Conservation (phyloP, 2,113 vertebrate genomes). For the Forbesichthys agassizii region DNA sequence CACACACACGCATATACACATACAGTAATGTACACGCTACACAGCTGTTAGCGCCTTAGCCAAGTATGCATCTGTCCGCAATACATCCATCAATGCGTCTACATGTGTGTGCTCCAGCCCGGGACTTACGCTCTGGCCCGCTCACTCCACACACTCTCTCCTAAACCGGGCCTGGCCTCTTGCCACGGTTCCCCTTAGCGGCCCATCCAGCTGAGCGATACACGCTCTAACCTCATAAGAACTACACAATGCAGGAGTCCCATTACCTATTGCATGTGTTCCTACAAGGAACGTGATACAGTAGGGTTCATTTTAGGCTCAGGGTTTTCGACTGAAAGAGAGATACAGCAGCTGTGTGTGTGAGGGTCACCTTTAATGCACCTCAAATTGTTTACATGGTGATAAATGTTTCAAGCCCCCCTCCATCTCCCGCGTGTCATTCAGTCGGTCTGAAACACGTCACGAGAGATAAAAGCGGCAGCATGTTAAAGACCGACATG, state of each 20-base stretch:
- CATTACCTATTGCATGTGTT: conserved; percentile 56
- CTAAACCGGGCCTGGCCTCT: conserved; percentile 44
- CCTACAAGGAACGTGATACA: conserved; percentile 48
- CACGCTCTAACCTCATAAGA: conserved; percentile 51
- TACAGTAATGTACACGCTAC: conserved; percentile 14
- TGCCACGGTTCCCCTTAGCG: conserved; percentile 39
- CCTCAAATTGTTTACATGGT: conserved; percentile 36
- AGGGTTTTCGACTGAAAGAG: conserved; percentile 44
- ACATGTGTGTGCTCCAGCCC: conserved; percentile 70
- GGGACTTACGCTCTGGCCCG: conserved; percentile 44
- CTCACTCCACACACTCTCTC: conserved; percentile 56
- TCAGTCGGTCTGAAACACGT: conserved; percentile 34
- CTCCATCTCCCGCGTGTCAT: background rate
- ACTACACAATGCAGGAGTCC: conserved; percentile 22
- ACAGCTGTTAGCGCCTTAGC: conserved; percentile 62
- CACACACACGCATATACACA: conserved; percentile 39
- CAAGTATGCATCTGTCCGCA: conserved; percentile 66
- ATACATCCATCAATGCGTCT: conserved; percentile 70
- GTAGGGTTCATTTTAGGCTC: conserved; percentile 44
- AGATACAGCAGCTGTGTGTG: conserved; percentile 45
- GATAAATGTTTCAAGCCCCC: conserved; percentile 54
- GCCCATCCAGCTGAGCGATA: conserved; percentile 63
- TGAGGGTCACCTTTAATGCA: conserved; percentile 35
- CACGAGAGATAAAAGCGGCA: conserved; percentile 7
- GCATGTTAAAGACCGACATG: conserved; percentile 22